These are phyloP conservation scores for Eristalinus aeneus DNA, from an alignment of 2,888 invertebrate genomes.

Conservation along the genomic window DNA sequence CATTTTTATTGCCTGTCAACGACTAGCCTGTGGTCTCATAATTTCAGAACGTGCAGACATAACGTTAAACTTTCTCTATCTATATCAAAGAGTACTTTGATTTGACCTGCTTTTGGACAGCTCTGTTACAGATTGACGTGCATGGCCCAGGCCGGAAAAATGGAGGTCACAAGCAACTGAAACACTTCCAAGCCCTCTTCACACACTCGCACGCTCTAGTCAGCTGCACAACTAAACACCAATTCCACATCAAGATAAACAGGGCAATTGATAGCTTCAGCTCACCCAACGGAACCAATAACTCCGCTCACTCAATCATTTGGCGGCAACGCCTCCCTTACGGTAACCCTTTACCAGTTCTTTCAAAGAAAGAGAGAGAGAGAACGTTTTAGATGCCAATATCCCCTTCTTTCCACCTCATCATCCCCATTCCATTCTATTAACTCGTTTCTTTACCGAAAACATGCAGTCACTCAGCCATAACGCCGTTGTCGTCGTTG, in stretches of 20 bases:
- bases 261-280: not conserved
- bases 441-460: constrained; percentile 17
- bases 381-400: not conserved
- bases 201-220: not conserved
- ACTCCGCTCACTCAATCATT: not conserved
- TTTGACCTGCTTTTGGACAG: too few species aligned
- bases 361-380: not conserved
- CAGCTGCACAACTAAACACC: not conserved
- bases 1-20: not conserved
- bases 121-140: not conserved
- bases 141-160: not conserved
- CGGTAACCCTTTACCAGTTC: not conserved
- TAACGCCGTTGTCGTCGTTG: not conserved
- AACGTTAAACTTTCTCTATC: not conserved
- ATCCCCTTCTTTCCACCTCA: not conserved
- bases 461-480: constrained; percentile 8
- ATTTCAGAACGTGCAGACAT: not conserved
- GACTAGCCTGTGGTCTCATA: not conserved
- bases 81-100: not conserved
- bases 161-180: not conserved
- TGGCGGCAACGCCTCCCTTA: not conserved
- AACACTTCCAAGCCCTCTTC: not conserved
- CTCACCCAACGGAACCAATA: not conserved
- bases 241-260: not conserved
- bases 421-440: not conserved